Evolutionary conservation across 2,888 invertebrate species (phyloP).

Genomic region (Lycophotia porphyrea): DNA sequence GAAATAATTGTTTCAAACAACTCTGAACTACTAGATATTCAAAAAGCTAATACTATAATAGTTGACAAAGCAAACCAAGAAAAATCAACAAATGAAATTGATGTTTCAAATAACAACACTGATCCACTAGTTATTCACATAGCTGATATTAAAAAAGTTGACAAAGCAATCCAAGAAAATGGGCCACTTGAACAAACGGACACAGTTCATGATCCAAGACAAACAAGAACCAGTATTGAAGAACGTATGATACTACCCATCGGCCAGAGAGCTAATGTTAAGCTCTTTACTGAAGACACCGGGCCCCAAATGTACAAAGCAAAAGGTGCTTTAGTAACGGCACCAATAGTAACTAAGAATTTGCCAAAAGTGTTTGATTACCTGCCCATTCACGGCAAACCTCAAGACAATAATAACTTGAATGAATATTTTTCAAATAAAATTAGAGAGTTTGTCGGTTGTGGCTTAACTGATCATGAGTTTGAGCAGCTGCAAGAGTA

Average conservation of each 20-base stretch:
- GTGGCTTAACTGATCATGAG: constrained; percentile 80
- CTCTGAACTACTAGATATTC: background rate
- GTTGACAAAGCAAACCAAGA: background rate
- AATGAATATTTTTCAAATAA: constrained; percentile 72
- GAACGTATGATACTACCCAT: constrained; percentile 11
- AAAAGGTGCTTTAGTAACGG: constrained; percentile 74
- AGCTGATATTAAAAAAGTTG: background rate
- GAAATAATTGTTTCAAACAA: background rate
- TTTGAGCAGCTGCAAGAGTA: constrained; percentile 81
- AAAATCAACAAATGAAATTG: background rate
- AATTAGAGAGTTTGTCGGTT: constrained; percentile 80
- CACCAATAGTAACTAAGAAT: constrained; percentile 76
- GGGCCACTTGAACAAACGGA: background rate
- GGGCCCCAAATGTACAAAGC: constrained; percentile 78
- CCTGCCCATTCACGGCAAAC: constrained; percentile 79
- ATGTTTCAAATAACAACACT: background rate
- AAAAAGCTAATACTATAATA: background rate
- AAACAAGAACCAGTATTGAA: background rate
- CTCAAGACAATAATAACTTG: constrained; percentile 66
- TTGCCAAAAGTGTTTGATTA: constrained; percentile 76
- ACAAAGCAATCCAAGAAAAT: constrained; percentile 7
- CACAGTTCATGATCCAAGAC: background rate
- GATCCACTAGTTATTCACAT: background rate
- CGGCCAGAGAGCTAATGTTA: constrained; percentile 50
- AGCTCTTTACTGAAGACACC: constrained; percentile 71